phyloP scores from a whole-genome alignment of 2,888 invertebrate genomes.

The Plebejus anna region DNA sequence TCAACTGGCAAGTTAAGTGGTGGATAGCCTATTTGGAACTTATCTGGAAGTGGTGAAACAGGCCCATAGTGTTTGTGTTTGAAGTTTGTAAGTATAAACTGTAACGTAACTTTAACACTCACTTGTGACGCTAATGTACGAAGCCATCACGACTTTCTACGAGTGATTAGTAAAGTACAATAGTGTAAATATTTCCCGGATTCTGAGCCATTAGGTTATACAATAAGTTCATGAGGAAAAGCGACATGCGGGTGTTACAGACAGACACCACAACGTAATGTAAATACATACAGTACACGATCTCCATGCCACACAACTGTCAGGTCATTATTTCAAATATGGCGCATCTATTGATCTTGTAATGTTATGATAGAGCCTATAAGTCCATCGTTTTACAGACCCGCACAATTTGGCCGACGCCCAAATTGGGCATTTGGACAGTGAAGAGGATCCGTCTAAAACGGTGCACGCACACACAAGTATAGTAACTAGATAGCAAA shows the following conservation, averaged over 20 bases:
- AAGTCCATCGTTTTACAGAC: too few species aligned
- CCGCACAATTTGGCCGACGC: too few species aligned
- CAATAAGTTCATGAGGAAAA: conserved; percentile 52
- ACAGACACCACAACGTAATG: background rate
- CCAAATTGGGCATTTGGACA: too few species aligned
- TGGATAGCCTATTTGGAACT: too few species aligned
- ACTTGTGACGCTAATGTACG: background rate
- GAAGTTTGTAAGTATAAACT: background rate
- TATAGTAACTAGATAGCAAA: too few species aligned
- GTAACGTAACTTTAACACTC: background rate
- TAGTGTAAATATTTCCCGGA: conserved; percentile 32
- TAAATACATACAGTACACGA: background rate
- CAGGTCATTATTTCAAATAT: too few species aligned
- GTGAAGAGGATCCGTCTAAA: too few species aligned
- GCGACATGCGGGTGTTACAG: conserved; percentile 40
- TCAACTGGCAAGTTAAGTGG: too few species aligned
- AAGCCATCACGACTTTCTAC: background rate
- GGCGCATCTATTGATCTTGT: too few species aligned
- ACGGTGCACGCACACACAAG: too few species aligned
- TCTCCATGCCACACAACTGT: background rate
- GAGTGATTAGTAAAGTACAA: conserved; percentile 13
- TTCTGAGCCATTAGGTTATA: conserved; percentile 39
- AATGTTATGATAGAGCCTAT: too few species aligned
- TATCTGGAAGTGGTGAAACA: too few species aligned
- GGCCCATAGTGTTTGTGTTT: background rate